These are phyloP conservation scores for Daphoenositta chrysoptera DNA, from an alignment of 2,113 vertebrate species.

Conservation along the genomic window DNA sequence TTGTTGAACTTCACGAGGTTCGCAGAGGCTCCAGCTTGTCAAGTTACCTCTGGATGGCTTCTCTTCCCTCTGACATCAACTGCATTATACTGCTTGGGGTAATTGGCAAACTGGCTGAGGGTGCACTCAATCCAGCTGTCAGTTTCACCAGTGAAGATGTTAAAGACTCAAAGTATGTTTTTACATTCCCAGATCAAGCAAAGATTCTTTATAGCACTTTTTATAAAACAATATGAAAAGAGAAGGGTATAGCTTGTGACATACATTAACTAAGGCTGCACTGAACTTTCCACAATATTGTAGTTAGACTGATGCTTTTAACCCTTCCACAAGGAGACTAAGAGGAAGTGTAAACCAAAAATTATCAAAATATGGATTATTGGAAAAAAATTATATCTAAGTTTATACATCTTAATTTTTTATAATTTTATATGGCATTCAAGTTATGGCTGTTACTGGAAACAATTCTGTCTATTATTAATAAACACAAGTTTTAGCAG, in stretches of 20 bases:
- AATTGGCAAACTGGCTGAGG: no score
- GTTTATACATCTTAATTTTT: conserved; percentile 15
- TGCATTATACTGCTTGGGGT: no score
- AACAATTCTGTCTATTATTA: neutral
- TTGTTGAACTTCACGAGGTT: neutral
- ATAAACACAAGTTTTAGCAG: neutral
- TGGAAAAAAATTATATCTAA: neutral
- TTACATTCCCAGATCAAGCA: neutral
- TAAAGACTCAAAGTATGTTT: neutral
- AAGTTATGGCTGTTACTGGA: neutral
- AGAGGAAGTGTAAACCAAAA: neutral
- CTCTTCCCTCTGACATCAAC: neutral
- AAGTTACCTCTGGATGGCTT: neutral
- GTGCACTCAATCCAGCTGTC: neutral
- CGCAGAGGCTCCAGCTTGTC: accelerated
- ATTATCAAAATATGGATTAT: neutral
- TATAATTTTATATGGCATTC: neutral
- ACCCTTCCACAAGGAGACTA: neutral
- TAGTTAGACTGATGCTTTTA: neutral
- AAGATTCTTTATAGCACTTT: neutral
- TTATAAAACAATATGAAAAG: neutral
- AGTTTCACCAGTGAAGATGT: neutral
- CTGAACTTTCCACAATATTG: neutral
- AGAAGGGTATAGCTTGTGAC: neutral
- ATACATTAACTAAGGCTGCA: neutral